phyloP scores from a whole-genome alignment of 2,888 invertebrate genomes.

The Busseola fusca region DNA sequence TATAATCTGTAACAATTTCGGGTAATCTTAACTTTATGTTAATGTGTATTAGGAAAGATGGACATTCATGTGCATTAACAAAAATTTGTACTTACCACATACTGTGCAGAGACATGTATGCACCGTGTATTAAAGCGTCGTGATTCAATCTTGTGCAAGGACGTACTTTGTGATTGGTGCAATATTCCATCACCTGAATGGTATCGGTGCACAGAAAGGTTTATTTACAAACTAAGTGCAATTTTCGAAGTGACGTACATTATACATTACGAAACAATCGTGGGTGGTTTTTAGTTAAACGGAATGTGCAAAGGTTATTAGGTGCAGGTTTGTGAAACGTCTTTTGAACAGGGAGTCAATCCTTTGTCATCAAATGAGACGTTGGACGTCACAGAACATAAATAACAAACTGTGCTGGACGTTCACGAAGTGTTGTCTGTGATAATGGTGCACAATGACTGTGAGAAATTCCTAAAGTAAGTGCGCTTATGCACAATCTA shows the following conservation, averaged over 20 bases:
- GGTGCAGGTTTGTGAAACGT: constrained; percentile 47
- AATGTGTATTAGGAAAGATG: constrained; percentile 6
- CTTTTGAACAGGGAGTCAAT: constrained; percentile 37
- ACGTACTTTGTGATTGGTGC: constrained; percentile 68
- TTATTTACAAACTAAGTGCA: constrained; percentile 59
- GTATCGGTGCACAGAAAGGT: constrained; percentile 58
- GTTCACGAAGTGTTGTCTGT: constrained; percentile 30
- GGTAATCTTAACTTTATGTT: constrained; percentile 35
- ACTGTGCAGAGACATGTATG: constrained; percentile 59
- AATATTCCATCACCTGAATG: constrained; percentile 61
- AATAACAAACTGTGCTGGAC: constrained; percentile 43
- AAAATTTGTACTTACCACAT: constrained; percentile 70
- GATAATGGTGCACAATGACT: constrained; percentile 32
- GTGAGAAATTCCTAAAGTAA: constrained; percentile 7
- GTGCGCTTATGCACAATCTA: constrained; percentile 50
- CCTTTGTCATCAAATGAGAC: constrained; percentile 47
- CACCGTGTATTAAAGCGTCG: constrained; percentile 66
- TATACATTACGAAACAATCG: constrained; percentile 25
- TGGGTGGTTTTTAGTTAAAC: constrained; percentile 32
- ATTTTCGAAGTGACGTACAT: constrained; percentile 33
- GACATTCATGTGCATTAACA: constrained; percentile 60
- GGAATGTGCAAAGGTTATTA: constrained; percentile 48
- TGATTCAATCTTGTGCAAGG: constrained; percentile 68
- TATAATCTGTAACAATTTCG: constrained; percentile 78
- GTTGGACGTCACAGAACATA: constrained; percentile 40